These are phyloP conservation scores for Bubo scandiacus DNA, from an alignment of 2,113 vertebrate genomes.

Conservation along the genomic window DNA sequence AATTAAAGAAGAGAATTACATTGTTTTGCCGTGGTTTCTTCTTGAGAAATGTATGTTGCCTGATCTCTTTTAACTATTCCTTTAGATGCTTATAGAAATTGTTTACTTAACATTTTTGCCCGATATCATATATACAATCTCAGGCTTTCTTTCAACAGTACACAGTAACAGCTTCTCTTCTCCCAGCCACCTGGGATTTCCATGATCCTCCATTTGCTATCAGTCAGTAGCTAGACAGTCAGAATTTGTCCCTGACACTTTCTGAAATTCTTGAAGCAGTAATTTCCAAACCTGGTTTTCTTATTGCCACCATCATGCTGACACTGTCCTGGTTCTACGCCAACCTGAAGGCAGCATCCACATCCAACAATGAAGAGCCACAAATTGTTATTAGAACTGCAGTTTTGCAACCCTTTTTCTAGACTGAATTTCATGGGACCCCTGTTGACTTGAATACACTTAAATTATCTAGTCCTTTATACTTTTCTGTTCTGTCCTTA, in stretches of 20 bases:
- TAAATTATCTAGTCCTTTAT: not conserved
- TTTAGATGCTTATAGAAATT: not conserved
- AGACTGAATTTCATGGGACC: not conserved
- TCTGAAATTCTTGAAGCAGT: not conserved
- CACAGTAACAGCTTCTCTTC: not conserved
- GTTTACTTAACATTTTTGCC: not conserved
- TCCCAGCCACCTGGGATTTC: not conserved
- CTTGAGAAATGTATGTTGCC: not conserved
- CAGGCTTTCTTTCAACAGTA: not conserved
- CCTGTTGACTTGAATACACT: not conserved
- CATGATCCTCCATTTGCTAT: not conserved
- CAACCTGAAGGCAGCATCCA: not conserved
- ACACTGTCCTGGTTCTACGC: not conserved
- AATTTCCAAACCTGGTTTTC: not conserved
- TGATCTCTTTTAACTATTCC: not conserved
- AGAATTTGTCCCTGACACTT: not conserved
- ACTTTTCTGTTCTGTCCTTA: not conserved
- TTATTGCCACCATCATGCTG: not conserved
- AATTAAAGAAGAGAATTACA: not conserved
- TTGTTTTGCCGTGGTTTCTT: not conserved
- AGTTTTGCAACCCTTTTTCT: not conserved
- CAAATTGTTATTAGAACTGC: not conserved
- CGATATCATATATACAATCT: not conserved
- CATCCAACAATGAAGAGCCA: not conserved
- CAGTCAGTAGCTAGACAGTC: not conserved